A percentile compares a stretch with the other conserved stretches of the same genome.
Evolutionary conservation across 2,113 vertebrate genomes (phyloP).

Genomic region (Nyctibius bracteatus): DNA sequence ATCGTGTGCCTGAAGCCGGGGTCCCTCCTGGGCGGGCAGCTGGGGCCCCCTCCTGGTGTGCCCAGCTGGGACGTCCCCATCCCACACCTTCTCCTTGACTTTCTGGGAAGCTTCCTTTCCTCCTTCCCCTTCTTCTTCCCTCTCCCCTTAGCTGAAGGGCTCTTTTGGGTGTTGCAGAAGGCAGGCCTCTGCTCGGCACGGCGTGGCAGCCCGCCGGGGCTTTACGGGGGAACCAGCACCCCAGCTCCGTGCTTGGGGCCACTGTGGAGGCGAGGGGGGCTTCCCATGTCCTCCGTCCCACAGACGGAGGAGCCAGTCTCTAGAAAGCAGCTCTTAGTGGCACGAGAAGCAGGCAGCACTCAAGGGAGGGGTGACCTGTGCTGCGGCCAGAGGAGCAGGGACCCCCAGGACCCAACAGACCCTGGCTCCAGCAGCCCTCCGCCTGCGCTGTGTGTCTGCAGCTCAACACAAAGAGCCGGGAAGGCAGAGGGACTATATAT

Average conservation of each 20-base stretch:
- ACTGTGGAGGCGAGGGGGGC: rapidly evolving
- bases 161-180: background rate
- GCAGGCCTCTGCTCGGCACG: rapidly evolving
- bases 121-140: background rate
- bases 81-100: rapidly evolving
- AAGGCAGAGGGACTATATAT: background rate
- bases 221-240: background rate
- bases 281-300: background rate
- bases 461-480: background rate
- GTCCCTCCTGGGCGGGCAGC: background rate
- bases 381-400: background rate
- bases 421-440: background rate
- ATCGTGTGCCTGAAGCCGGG: background rate
- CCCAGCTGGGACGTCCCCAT: background rate
- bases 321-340: background rate
- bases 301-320: rapidly evolving
- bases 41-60: background rate
- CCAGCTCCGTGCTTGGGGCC: rapidly evolving
- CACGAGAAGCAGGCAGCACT: background rate
- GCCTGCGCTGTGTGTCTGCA: background rate
- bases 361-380: background rate
- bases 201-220: rapidly evolving
- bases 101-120: background rate
- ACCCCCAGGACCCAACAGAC: background rate
- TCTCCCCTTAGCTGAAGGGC: background rate